Evolutionary conservation across 2,888 invertebrate species (phyloP), one percentile per base, ranked within the genome.

Genomic region (Diadegma fenestrale): DNA sequence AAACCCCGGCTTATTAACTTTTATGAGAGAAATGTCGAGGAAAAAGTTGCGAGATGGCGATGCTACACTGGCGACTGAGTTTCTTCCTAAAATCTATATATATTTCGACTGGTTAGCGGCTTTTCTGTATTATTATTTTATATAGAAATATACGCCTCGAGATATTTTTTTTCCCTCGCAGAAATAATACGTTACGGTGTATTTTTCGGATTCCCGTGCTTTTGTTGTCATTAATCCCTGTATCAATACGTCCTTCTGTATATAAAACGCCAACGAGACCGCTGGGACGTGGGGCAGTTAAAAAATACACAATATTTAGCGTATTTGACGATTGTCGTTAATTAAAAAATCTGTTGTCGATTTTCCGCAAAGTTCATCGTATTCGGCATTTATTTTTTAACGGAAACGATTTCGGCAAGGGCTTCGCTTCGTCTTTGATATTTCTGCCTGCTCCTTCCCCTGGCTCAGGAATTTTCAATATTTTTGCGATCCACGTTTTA

Each of bases 1-100:
- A 91, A 91, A 91, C 89, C 89, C 88, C 87, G 90, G 91, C 91
- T 92, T 92, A 92, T 92, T 92, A 92, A 92, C 91, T 92, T 92
- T 92, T 92, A 92, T 90, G 92, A 91, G 89, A 84, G 88, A 86
- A 85, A 87, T 82, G 88, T 88, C 88, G 87, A 86, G 86, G 80
- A 89, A 89, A 88, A 89, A 88, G 88, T 88, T 86, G 86, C 87
- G 86, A 85, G 86, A 87, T 71, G 86, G 83, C 85, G 80, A 82
- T 86, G 85, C 63, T 63, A 78, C 72, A 22, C 51, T 45, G 72
- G 68, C 72, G 51, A 76, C 72, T 71, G 84, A 86, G 87, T 82
- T 85, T 66, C 86, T 84, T 61, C 78, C 77, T 82, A 85, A 87
- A 86, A 85, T 86, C n/a, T n/a, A 87, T 86, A 81, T 78, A 77